These are phyloP conservation scores for Colaptes auratus DNA, from an alignment of 2,113 vertebrate genomes.

Conservation along the genomic window DNA sequence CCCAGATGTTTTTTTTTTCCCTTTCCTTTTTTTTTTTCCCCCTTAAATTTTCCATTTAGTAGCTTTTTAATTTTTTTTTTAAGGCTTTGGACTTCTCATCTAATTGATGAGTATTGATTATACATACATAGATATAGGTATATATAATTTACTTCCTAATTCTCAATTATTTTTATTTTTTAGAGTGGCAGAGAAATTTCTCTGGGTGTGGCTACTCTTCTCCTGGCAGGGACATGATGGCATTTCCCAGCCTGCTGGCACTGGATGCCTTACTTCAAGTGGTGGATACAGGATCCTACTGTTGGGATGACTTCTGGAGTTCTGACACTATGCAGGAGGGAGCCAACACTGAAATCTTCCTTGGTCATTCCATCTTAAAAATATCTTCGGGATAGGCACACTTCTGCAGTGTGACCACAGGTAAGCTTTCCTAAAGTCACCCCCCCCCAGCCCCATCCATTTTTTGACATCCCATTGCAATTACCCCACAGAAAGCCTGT, in stretches of 20 bases:
- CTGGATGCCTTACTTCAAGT: too few relatives aligned
- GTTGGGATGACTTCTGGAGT: not conserved
- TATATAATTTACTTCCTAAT: not conserved
- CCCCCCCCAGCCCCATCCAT: rapidly evolving
- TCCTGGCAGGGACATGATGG: rapidly evolving
- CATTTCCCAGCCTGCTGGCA: rapidly evolving
- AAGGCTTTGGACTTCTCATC: not conserved
- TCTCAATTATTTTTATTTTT: not conserved
- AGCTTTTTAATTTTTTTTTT: not conserved
- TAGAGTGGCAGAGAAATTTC: not conserved
- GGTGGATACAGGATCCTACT: not conserved
- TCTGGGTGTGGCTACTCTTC: not conserved
- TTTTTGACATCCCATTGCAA: not conserved
- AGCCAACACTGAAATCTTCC: not conserved
- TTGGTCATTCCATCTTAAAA: not conserved
- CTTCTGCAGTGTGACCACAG: not conserved
- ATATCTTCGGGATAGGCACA: not conserved
- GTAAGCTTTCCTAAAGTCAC: not conserved
- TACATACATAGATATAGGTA: not conserved
- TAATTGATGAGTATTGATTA: not conserved
- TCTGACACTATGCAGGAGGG: rapidly evolving
- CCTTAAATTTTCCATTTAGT: not conserved
- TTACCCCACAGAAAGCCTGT: not conserved
- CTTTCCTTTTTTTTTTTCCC: not conserved
- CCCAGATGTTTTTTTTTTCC: not conserved